Evolutionary conservation across 2,113 vertebrate species (phyloP), one percentile per base, ranked within the genome.

Genomic region (Myocastor coypus): DNA sequence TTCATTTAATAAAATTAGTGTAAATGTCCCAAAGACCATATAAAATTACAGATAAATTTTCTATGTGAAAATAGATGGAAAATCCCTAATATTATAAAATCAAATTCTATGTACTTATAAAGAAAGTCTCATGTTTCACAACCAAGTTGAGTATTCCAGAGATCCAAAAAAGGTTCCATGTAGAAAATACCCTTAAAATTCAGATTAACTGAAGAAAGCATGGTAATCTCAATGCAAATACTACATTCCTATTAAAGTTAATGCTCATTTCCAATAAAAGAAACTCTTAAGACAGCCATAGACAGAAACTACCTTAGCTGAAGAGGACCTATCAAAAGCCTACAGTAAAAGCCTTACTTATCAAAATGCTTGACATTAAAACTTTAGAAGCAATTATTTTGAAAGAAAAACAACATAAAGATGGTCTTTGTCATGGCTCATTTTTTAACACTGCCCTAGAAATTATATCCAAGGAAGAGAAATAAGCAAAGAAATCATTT

Each of bases 41-140:
- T 20, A 82, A 93, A 85, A 83, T 69, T 78, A 83, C 7, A 94
- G 28, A 32, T 19, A n/a, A 86, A 95, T 89, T 94, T 94, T 71
- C 83, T 52, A 92, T 71, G 61, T 77, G 22, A 83, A 94, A 92
- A 92, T 64, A 95, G 50, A 63, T 55, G 16, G 50, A 42, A 94
- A 95, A 91, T 57, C 30, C 12, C 42, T 83, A 83, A 83, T 69
- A 50, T 82, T 59, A 93, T 73, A 87, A 71, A 83, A 78, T 66
- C 73, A 71, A 94, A 78, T 80, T 82, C 52, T 78, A 37, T 30
- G 40, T 77, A 28, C 50, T 87, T 87, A 59, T 59, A 83, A 85
- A 85, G 34, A 85, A 94, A 83, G 83, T n/a, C 34, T 94, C 83
- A 34, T 89, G 91, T 86, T 96, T 95, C 78, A 86, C 42, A 89